A percentile compares a stretch with the other conserved stretches of the same genome.
Evolutionary conservation across 2,797 vertebrate genomes (phyloP).

Genomic region (Chlorospingus semifuscus): DNA sequence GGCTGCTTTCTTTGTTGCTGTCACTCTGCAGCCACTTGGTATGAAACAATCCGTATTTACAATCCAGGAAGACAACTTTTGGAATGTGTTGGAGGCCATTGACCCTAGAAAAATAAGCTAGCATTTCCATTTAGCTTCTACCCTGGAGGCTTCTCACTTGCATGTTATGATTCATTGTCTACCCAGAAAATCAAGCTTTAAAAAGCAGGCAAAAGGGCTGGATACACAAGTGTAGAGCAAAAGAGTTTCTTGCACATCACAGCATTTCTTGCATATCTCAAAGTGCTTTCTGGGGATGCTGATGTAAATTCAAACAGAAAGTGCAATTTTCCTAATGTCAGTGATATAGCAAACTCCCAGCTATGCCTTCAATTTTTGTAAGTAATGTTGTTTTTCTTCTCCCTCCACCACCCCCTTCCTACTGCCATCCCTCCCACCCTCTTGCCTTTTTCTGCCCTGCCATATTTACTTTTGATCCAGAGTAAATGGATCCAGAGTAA

Average conservation of each 20-base stretch:
- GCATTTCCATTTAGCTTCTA: not conserved
- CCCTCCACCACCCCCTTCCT: not conserved
- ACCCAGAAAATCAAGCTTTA: not conserved
- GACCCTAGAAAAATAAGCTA: not conserved
- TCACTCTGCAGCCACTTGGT: not conserved
- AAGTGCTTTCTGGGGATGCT: not conserved
- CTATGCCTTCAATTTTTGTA: not conserved
- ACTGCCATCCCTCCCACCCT: rapidly evolving
- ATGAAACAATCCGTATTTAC: not conserved
- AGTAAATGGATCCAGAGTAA: not conserved
- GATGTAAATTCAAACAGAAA: not conserved
- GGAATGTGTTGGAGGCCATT: not conserved
- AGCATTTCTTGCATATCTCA: not conserved
- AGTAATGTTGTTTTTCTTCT: not conserved
- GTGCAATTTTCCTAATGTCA: not conserved
- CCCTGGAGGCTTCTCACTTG: not conserved
- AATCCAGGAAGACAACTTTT: not conserved
- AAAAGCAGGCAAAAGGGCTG: not conserved
- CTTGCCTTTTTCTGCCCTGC: not conserved
- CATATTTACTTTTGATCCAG: not conserved
- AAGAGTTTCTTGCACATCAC: not conserved
- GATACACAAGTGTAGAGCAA: not conserved
- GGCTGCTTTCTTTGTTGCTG: not conserved
- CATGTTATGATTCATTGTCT: not conserved
- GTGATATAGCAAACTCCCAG: not conserved